These are phyloP conservation scores for Harpagifer antarcticus DNA, from an alignment of 2,797 vertebrate genomes.

Conservation along the genomic window DNA sequence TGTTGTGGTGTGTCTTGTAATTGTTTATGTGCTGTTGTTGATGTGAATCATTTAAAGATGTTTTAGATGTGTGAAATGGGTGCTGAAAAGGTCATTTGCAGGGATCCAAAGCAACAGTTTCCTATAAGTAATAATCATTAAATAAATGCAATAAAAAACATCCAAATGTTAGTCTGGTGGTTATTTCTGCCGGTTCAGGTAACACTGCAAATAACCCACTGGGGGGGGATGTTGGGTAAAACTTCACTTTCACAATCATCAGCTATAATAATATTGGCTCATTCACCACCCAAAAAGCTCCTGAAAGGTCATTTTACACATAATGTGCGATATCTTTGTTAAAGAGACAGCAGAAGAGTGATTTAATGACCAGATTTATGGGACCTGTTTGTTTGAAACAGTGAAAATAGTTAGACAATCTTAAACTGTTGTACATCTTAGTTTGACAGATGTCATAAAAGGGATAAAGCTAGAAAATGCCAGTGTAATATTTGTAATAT, in stretches of 20 bases:
- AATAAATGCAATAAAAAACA: background rate
- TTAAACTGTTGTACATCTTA: background rate
- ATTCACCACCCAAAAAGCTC: background rate
- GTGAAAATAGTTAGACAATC: background rate
- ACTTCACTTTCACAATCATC: background rate
- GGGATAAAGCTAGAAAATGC: background rate
- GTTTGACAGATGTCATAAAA: background rate
- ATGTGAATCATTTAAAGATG: background rate
- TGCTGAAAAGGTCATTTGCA: background rate
- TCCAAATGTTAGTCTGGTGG: background rate
- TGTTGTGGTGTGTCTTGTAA: background rate
- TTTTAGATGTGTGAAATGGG: background rate
- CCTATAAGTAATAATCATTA: background rate
- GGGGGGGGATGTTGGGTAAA: slow-evolving; percentile 54
- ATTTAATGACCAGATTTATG: background rate
- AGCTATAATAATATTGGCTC: rapidly evolving
- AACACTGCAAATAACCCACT: background rate
- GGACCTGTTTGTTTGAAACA: background rate
- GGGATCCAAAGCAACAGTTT: rapidly evolving
- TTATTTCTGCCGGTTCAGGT: background rate
- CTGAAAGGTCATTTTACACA: background rate
- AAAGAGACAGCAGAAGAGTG: background rate
- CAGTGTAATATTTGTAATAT: background rate
- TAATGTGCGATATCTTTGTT: background rate
- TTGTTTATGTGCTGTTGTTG: background rate